A percentile compares a stretch with the other conserved stretches of the same genome.
phyloP scores from a whole-genome alignment of 2,113 vertebrate genomes.

The Bufo bufo region DNA sequence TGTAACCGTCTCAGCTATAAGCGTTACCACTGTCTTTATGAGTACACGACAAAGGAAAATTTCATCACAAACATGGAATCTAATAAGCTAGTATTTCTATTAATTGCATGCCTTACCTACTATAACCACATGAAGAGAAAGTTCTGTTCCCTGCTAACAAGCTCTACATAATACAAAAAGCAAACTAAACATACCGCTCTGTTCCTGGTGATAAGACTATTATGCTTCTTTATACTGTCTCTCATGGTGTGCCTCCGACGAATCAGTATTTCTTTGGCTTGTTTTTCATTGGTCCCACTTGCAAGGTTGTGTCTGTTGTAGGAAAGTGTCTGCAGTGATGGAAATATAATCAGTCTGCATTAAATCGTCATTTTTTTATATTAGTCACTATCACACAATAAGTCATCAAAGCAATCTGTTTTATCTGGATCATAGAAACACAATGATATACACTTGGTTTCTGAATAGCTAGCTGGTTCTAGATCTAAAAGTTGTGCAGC shows the following conservation, averaged over 20 bases:
- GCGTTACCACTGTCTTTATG: neutral
- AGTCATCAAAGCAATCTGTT: neutral
- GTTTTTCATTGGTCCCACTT: conserved; percentile 77
- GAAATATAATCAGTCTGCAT: conserved; percentile 36
- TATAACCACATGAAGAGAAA: neutral
- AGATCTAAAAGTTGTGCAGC: neutral
- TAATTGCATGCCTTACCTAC: neutral
- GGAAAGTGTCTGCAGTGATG: conserved; percentile 80
- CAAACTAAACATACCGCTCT: conserved; percentile 68
- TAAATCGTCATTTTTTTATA: neutral
- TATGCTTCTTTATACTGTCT: conserved; percentile 80
- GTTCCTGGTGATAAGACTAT: conserved; percentile 75
- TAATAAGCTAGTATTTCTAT: neutral
- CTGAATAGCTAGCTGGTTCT: neutral
- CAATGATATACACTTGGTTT: neutral
- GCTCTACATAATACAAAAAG: neutral
- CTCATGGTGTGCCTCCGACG: conserved; percentile 86
- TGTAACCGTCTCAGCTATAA: neutral
- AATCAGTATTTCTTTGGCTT: conserved; percentile 90
- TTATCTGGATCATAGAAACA: neutral
- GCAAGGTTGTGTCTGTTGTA: conserved; percentile 89
- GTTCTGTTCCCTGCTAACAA: neutral
- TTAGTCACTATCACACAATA: neutral
- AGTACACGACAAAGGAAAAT: neutral
- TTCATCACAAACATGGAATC: neutral